Evolutionary conservation across 1,140 invertebrate genomes (phyloP), one percentile per base, ranked within the genome.

Genomic region (Drosophila rhopaloa): DNA sequence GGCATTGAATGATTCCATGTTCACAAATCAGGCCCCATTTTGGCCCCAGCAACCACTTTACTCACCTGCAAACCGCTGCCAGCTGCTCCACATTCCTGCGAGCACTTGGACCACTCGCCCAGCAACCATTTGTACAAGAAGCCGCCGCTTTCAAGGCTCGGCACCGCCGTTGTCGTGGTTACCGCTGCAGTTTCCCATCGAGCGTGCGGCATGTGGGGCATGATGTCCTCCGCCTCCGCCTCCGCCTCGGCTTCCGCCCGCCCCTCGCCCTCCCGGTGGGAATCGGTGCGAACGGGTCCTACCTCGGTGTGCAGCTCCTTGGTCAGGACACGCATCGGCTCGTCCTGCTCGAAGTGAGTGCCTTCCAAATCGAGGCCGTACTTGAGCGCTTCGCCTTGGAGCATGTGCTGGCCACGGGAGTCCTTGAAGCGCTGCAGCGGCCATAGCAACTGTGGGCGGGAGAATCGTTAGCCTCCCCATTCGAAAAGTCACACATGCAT

Each of bases 101-200:
- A 97, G 92, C 98, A 99, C 32, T 95, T 93, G 1, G 97, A 97
- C 97, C 97, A 98, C 29, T 96, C 95, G 1, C 96, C 95, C 6
- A 96, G 95, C 67, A 95, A 93, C 97, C 97, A 98, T 79, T 96
- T 95, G 86, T 97, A 97, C 80, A 95, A 94, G 63, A 95, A 93
- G 61, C 94, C 94, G 41, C 94, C 94, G 40, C 16, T 63, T 9
- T 61, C 46, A 1, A 35, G 14, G 38, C 54, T 59, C 8, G 84
- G 61, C 41, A 40, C 40, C 10, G 62, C n/a, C 46, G 61, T 50
- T 27, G 67, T 57, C 5, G 55, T 46, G 56, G 53, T 46, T 32
- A 27, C 27, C 44, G 57, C 50, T 55, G 82, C 66, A 19, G 66
- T 81, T 46, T 88, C 79, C 83, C 83, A 88, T 14, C 83, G 83